Percentiles rank a stretch among this genome's conserved stretches.
Conservation (phyloP, 1,140 invertebrate species). For the Trachelipus rathkii region DNA sequence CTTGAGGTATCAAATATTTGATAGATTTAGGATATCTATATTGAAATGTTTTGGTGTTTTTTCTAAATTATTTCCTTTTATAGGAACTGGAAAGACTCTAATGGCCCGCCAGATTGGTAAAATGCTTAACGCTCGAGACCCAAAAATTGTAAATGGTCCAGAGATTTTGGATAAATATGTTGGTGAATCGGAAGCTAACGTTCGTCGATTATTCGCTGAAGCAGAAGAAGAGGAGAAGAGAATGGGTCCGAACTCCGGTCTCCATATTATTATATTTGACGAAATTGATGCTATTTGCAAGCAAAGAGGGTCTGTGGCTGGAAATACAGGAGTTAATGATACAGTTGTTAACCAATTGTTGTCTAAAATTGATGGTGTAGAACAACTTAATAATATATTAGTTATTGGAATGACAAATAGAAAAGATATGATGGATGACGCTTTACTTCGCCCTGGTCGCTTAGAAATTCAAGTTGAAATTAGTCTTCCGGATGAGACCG, state of each 20-base stretch:
- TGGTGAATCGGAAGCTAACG: constrained; percentile 99
- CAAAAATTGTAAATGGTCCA: constrained; percentile 99
- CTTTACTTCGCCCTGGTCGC: constrained; percentile 89
- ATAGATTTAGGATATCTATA: no score
- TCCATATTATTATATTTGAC: constrained; percentile 99
- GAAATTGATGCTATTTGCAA: constrained; percentile 99
- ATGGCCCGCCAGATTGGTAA: constrained; percentile 98
- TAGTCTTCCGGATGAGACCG: constrained; percentile 87
- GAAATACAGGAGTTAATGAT: constrained; percentile 92
- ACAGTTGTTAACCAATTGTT: constrained; percentile 99
- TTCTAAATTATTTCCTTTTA: constrained; percentile 58
- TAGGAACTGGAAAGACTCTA: constrained; percentile 97
- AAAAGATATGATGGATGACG: constrained; percentile 99
- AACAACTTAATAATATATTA: constrained; percentile 98
- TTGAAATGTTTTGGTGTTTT: neutral
- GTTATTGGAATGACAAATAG: constrained; percentile 90
- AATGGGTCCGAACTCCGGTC: constrained; percentile 86
- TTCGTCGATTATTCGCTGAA: constrained; percentile 92
- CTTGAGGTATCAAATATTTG: no score
- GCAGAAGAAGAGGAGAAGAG: constrained; percentile 97
- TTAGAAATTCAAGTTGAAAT: constrained; percentile 99
- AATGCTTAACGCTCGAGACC: constrained; percentile 97
- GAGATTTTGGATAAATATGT: constrained; percentile 99
- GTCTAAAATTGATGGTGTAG: constrained; percentile 98
- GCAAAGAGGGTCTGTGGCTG: constrained; percentile 91